These are phyloP conservation scores for Argyresthia albistria DNA, from an alignment of 2,888 invertebrate species.

Conservation along the genomic window DNA sequence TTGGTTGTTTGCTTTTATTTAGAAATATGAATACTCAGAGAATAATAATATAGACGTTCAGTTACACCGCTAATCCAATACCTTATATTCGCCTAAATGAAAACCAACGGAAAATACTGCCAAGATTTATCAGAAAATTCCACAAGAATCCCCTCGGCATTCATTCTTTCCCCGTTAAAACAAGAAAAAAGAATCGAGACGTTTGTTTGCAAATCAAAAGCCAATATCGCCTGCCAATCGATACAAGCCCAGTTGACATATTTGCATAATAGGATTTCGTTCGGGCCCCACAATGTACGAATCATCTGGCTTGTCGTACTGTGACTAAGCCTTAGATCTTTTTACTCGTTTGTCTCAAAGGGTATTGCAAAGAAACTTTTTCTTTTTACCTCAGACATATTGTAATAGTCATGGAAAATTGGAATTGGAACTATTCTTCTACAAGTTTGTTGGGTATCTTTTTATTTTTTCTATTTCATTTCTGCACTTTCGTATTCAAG, in stretches of 20 bases:
- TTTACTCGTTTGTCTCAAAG: no score
- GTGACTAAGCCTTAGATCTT: background rate
- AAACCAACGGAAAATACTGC: no score
- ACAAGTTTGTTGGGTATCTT: no score
- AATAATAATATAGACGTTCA: no score
- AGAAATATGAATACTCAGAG: no score
- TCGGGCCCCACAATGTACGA: conserved; percentile 19
- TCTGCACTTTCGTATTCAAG: no score
- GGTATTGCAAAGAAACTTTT: no score
- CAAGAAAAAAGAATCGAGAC: background rate
- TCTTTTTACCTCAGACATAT: background rate
- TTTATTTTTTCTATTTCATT: no score
- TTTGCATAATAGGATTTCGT: conserved; percentile 65
- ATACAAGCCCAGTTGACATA: conserved; percentile 55
- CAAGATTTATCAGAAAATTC: no score
- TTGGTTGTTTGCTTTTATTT: no score
- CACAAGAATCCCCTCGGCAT: background rate
- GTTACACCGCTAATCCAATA: no score
- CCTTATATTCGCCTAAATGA: no score
- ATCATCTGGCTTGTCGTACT: conserved; percentile 7
- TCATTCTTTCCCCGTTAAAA: background rate
- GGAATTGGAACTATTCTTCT: background rate
- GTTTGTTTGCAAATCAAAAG: conserved; percentile 65
- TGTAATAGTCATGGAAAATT: background rate
- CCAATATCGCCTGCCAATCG: conserved; percentile 38